Evolutionary conservation across 2,888 invertebrate species (phyloP).

Genomic region (Andricus quercusramuli): DNA sequence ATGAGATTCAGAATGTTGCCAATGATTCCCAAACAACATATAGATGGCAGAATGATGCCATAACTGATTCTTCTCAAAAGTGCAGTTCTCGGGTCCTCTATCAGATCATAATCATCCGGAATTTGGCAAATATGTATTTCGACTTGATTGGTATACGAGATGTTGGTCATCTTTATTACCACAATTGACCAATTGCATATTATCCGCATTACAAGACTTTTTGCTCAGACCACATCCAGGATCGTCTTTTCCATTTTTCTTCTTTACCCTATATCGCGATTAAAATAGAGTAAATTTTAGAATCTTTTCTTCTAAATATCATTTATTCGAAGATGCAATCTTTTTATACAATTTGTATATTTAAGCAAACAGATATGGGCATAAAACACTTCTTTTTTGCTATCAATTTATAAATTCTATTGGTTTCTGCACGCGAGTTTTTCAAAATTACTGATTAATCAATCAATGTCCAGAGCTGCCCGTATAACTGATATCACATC

Average conservation of each 20-base stretch:
- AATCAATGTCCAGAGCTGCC: too few relatives aligned
- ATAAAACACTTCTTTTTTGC: too few relatives aligned
- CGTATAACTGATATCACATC: too few relatives aligned
- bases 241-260: neutral
- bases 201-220: conserved; percentile 13
- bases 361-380: too few relatives aligned
- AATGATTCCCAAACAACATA: conserved; percentile 86
- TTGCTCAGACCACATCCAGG: conserved; percentile 5
- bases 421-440: too few relatives aligned
- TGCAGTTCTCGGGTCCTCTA: conserved; percentile 83
- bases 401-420: too few relatives aligned
- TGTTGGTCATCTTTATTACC: conserved; percentile 45
- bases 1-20: conserved; percentile 89
- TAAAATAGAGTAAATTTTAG: neutral
- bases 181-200: conserved; percentile 5
- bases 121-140: conserved; percentile 50
- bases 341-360: too few relatives aligned
- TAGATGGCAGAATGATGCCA: conserved; percentile 84
- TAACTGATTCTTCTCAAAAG: conserved; percentile 83
- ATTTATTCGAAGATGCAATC: too few relatives aligned
- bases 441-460: too few relatives aligned
- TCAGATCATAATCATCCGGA: conserved; percentile 67
- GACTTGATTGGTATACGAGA: conserved; percentile 43
- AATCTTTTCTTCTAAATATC: neutral
- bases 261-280: neutral